These are phyloP conservation scores for Epizoanthus scotinus DNA, from an alignment of 92 coral and sea anemone genomes.

Conservation along the genomic window DNA sequence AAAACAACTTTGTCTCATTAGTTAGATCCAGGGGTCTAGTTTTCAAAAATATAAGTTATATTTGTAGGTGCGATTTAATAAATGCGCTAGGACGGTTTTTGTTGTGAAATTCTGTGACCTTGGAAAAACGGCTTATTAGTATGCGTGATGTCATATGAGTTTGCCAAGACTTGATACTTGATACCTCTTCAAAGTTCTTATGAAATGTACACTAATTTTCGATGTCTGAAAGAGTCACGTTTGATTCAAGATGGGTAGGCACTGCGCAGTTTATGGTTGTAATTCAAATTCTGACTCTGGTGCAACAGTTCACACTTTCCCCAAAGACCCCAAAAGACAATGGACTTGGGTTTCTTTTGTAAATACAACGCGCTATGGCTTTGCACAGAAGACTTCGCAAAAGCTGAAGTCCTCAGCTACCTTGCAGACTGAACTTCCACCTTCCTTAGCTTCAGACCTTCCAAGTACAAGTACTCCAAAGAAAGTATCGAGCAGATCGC, in stretches of 20 bases:
- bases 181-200: background rate
- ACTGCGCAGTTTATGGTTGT: slow-evolving; percentile 7
- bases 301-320: background rate
- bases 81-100: too few species aligned
- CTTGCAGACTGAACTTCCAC: background rate
- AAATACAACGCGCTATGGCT: background rate
- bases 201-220: background rate
- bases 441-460: background rate
- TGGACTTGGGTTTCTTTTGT: background rate
- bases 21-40: too few species aligned
- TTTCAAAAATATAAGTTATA: too few species aligned
- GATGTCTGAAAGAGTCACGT: background rate
- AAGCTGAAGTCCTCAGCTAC: background rate
- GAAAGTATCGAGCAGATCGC: background rate
- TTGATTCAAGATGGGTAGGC: too few species aligned
- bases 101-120: too few species aligned
- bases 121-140: too few species aligned
- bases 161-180: background rate
- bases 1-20: too few species aligned
- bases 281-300: background rate
- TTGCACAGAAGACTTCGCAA: background rate
- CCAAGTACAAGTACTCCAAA: background rate
- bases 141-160: too few species aligned
- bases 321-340: background rate
- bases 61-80: too few species aligned